A percentile compares a stretch with the other conserved stretches of the same genome.
Evolutionary conservation across 2,888 invertebrate genomes (phyloP).

Genomic region (Noctua janthina): DNA sequence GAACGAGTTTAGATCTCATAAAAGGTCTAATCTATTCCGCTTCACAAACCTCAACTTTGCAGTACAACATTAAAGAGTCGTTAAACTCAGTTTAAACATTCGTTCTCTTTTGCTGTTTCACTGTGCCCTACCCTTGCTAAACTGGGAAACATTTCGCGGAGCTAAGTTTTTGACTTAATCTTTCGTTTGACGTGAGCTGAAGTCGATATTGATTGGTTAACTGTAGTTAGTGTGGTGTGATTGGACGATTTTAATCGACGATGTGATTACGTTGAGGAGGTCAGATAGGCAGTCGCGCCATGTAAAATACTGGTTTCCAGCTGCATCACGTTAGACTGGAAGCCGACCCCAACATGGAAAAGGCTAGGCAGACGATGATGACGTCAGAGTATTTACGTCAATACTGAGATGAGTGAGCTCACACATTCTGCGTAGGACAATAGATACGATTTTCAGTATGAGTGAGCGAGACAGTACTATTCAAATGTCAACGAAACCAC

Average conservation of each 20-base stretch:
- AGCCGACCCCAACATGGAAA: not conserved
- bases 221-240: conserved; percentile 25
- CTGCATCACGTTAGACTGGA: not conserved
- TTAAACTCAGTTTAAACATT: conserved; percentile 72
- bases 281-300: not conserved
- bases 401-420: not conserved
- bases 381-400: not conserved
- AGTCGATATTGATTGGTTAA: conserved; percentile 48
- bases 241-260: not conserved
- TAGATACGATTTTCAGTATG: not conserved
- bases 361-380: not conserved
- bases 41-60: conserved; percentile 61
- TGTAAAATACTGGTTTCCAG: not conserved
- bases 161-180: conserved; percentile 61
- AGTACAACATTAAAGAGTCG: conserved; percentile 76
- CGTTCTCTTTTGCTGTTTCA: conserved; percentile 69
- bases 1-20: conserved; percentile 62
- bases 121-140: conserved; percentile 54
- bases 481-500: not conserved
- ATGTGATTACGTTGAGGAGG: not conserved
- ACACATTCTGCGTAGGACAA: not conserved
- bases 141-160: conserved; percentile 56
- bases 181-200: conserved; percentile 52
- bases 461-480: not conserved
- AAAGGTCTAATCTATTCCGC: conserved; percentile 69